Evolutionary conservation across 1,140 invertebrate species (phyloP).

Genomic region (Nasonia longicornis): DNA sequence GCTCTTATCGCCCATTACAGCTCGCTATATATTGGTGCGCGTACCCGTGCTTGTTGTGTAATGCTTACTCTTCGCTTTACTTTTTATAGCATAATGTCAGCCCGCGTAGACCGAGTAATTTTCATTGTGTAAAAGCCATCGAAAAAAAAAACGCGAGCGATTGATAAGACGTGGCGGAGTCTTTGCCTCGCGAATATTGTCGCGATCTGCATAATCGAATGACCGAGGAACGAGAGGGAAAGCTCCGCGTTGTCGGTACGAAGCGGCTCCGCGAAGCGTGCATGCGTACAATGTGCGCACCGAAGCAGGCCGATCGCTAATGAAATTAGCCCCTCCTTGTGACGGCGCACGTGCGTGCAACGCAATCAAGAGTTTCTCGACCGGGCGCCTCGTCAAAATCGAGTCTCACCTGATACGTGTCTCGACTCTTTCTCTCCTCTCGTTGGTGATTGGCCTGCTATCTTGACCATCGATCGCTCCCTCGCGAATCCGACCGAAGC

Average conservation of each 20-base stretch:
- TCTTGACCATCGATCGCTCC: too few species aligned
- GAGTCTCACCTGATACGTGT: neutral
- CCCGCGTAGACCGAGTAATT: too few species aligned
- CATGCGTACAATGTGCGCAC: neutral
- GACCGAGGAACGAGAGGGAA: too few species aligned
- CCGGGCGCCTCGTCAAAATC: neutral
- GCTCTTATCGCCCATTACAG: conserved; percentile 1
- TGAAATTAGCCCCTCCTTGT: conserved; percentile 19
- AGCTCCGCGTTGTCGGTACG: too few species aligned
- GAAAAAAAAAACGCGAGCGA: too few species aligned
- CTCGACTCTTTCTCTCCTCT: neutral
- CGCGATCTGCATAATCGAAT: too few species aligned
- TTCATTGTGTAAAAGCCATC: too few species aligned
- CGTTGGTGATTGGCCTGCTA: too few species aligned
- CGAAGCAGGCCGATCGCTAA: neutral
- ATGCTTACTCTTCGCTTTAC: neutral
- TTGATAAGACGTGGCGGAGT: too few species aligned
- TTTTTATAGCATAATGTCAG: too few species aligned
- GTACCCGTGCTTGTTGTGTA: neutral
- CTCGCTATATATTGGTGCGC: neutral
- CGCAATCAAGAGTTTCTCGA: neutral
- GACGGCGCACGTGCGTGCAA: neutral
- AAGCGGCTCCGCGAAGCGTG: neutral
- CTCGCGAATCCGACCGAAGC: too few species aligned
- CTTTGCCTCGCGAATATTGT: too few species aligned